Base-by-base conservation (phyloP, 2,113 vertebrate species). In the Vicugna pacos region DNA sequence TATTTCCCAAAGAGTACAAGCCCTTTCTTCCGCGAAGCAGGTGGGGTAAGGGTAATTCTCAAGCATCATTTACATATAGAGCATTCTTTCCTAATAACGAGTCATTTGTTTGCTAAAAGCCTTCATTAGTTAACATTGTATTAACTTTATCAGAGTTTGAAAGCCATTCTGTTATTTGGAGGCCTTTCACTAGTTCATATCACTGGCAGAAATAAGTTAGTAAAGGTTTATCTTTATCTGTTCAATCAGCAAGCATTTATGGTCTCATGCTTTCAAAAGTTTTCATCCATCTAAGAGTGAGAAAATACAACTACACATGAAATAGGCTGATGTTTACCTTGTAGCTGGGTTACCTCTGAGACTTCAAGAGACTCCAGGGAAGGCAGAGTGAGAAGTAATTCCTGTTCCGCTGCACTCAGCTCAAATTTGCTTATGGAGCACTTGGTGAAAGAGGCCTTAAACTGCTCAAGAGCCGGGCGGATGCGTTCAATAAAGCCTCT, bases 361-460 rank as follows among this genome's bases (percentile, higher is more conserved):
- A 97, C 9, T 70, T 90, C 42, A 22, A 98, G 96, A 58, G 94
- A 95, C 64, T 97, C 95, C 93, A 98, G 72, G 60, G 94, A 92
- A 84, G 96, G n/a, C 92, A 98, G 97, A 26, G 62, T 58, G n/a
- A 98, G 96, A 48, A 98, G 92, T 80, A 98, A 46, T 76, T 97
- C 72, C 87, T 97, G 95, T 69, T 98, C 97, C 4, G 42, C 80
- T 50, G 20, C 19, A 19, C 83, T 95, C 69, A 98, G 89, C 35
- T 93, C 86, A 13, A 7, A 58, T 0, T n/a, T 4, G 10, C 0
- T 0, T 54, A 98, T 35, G 73, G 56, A 48, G 35, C 87, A 92
- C 82, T 85, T 91, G 93, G 83, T 97, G 83, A 98, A 96, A 62
- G 91, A 97, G 38, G 69, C 24, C 73, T 77, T 79, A 24, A 56